Conservation (phyloP, 1,140 invertebrate genomes). For the Acromyrmex echinatior region DNA sequence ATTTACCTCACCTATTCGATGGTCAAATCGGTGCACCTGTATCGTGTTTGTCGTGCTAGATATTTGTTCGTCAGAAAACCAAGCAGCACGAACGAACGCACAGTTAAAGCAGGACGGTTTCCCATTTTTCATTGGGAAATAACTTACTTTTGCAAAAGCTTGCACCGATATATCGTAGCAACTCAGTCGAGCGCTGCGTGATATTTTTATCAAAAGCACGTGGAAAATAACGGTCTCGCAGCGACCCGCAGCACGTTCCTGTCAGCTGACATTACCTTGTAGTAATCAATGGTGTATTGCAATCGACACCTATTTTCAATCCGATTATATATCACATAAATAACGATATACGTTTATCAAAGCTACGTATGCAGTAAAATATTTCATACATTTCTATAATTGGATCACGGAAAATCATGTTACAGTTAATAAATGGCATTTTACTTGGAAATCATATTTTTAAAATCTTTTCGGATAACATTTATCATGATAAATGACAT, state of each 20-base stretch:
- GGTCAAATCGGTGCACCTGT: conserved; percentile 68
- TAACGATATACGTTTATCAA: conserved; percentile 30
- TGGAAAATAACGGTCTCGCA: conserved; percentile 17
- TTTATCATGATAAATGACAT: conserved; percentile 12
- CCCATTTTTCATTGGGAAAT: conserved; percentile 15
- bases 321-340: conserved; percentile 15
- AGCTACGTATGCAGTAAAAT: background rate
- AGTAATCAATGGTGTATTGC: conserved; percentile 32
- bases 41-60: conserved; percentile 59
- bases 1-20: conserved; percentile 68
- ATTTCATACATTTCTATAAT: conserved; percentile 1
- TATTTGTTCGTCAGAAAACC: background rate
- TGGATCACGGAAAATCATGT: conserved; percentile 1
- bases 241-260: background rate
- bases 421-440: background rate
- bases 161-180: background rate
- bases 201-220: conserved; percentile 54
- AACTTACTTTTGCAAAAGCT: conserved; percentile 28
- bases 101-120: conserved; percentile 1
- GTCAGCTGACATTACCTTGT: conserved; percentile 39
- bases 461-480: background rate
- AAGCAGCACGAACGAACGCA: background rate
- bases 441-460: background rate
- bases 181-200: background rate
- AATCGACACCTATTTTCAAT: conserved; percentile 32